Evolutionary conservation across 1,140 invertebrate genomes (phyloP), one percentile per base, ranked within the genome.

Genomic region (Elysia chlorotica): DNA sequence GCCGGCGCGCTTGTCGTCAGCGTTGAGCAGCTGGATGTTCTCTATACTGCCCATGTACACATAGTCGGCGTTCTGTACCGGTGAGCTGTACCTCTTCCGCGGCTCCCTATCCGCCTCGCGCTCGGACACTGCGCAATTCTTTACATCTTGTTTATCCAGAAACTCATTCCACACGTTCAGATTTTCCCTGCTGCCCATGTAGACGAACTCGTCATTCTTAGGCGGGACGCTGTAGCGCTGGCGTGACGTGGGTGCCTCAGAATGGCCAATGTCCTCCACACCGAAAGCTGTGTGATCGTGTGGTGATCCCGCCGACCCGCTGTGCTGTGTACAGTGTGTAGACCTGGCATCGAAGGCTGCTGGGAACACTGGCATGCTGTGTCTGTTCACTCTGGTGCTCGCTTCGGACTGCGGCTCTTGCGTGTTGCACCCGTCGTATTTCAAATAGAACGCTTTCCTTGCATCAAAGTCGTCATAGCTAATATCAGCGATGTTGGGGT

Each of bases 31-130:
- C 30, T 67, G 53, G 2, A 65, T 25, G 23, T 65, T 41, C 28
- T 67, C 65, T 10, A 67, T 54, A 31, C 65, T 67, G 6, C 65
- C 65, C 65, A 67, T 67, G 48, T 67, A 67, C 2, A 67, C 65
- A 28, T 30, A 33, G 23, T 67, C 65, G 2, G 25, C 2, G 30
- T 67, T 67, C 56, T 36, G 53, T 37, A 33, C 1, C 23, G 65
- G 65, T 53, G 56, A 5, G 48, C 65, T 67, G 30, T 67, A 67
- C n/a, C 65, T 17, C 41, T 14, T 21, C n/a, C 2, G 38, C 28
- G 28, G 3, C 14, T 54, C 48, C 23, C 14, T 33, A 19, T 3
- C 36, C 33, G 1, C 28, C 41, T 6, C 10, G 25, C 31, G 19
- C 10, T 53, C 28, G 1, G 37, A 2, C 33, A 17, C 25, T 31